These are phyloP conservation scores for Petrosia ficiformis DNA, from an alignment of 37 sponge, comb jelly and placozoan species.

Conservation along the genomic window DNA sequence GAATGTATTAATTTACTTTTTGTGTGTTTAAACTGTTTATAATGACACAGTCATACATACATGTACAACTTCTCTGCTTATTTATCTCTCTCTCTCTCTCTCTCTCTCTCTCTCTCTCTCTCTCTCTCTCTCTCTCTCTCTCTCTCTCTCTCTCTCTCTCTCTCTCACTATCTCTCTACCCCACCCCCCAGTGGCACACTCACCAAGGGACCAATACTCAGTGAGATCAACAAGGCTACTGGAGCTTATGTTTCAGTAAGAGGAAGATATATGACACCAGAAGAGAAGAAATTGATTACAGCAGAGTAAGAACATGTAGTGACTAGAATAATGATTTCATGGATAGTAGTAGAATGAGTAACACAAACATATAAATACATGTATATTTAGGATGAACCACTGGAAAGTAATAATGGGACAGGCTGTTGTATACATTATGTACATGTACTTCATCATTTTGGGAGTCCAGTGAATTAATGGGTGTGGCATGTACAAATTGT, in stretches of 20 bases:
- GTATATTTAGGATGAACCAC: too few relatives aligned
- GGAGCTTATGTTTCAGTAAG: slow-evolving; percentile 61
- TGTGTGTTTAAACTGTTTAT: too few relatives aligned
- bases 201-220: slow-evolving; percentile 33
- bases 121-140: slow-evolving; percentile 7
- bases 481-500: too few relatives aligned
- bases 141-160: slow-evolving; percentile 17
- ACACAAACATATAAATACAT: too few relatives aligned
- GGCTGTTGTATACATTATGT: too few relatives aligned
- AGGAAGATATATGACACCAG: slow-evolving; percentile 53
- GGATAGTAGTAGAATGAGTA: not conserved
- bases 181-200: slow-evolving; percentile 30
- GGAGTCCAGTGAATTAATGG: too few relatives aligned
- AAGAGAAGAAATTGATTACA: slow-evolving; percentile 36
- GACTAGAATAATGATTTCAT: too few relatives aligned
- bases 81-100: slow-evolving; percentile 16
- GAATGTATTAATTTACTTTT: too few relatives aligned
- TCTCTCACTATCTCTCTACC: not conserved
- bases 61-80: too few relatives aligned
- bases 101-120: slow-evolving; percentile 5
- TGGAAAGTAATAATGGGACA: too few relatives aligned
- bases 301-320: not conserved
- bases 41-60: too few relatives aligned
- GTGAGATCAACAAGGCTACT: slow-evolving; percentile 58
- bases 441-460: too few relatives aligned